Base-by-base conservation (phyloP, 2,113 vertebrate genomes). In the Polypterus bichir region DNA sequence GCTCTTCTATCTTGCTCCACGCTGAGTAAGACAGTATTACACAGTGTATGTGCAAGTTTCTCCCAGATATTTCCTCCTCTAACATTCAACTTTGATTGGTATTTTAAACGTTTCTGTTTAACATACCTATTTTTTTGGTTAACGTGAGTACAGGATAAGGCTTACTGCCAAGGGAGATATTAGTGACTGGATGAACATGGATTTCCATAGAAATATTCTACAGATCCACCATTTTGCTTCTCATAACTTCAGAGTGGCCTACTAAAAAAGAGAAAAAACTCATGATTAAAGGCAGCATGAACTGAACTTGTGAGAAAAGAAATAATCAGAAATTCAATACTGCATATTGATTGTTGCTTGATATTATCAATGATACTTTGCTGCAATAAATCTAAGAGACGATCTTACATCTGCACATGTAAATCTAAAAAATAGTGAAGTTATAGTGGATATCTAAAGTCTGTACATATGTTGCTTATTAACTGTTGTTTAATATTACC, bases 201-300 rank as follows among this genome's bases (percentile, higher is more conserved):
- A 84, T 85, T 87, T 91, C 87, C 84, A 89, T 73, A 66, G 87
- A 90, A 68, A 87, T 68, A 57, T 90, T 88, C 80, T 83, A 91
- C 77, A 91, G 84, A 73, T 91, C 88, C 75, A 69, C 76, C 57
- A 89, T 83, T 78, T 89, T 88, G 68, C 86, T 81, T 69, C 82
- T 94, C 86, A 92, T 79, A 82, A 94, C 82, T 88, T 93, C 90
- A 59, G 86, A 81, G 78, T 83, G 79, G 79, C 91, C 83, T 88
- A 82, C 85, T 91, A 86, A 70, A 81, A 63, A 55, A 57, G 60
- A 72, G 48, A n/a, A 44, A 47, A 62, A 57, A 48, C 27, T 57
- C 59, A 71, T 63, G 57, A 44, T 60, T 56, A 73, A 54, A 61
- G 52, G 70, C n/a, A 65, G 56, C 56, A 44, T 45, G 65, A 46